Base-by-base conservation (phyloP, 2,888 invertebrate genomes). In the Sclerodermus sp. region DNA sequence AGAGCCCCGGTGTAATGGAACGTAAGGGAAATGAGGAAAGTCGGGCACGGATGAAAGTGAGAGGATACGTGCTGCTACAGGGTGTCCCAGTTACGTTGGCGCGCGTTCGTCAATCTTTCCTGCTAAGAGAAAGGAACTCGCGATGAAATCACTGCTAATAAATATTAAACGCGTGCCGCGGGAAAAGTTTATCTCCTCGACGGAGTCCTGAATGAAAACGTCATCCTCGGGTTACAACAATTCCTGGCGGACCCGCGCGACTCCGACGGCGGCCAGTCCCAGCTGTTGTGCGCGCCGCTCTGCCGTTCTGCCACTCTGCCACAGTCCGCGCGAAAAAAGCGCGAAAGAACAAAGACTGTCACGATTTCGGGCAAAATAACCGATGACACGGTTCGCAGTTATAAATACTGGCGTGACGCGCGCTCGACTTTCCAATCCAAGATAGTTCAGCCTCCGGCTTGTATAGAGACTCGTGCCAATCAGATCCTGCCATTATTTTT, bases 41-140 rank as follows among this genome's bases (percentile, higher is more conserved):
- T 70, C 66, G 67, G 61, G 64, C 62, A 59, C 61, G 58, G 61
- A 68, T 52, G 70, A 70, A 70, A 70, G 67, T 62, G 68, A 70
- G 68, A 69, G 64, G 67, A 66, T 44, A 42, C 51, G 15, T 10
- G 38, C n/a, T 47, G 48, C 60, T 61, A 63, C 63, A 62, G 60
- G 63, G 45, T 47, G 56, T 57, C 57, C 49, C 60, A 57, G 18
- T 16, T 23, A 23, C 23, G 23, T 23, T 8, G 23, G 8, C 23
- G 23, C 23, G 23, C 23, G 4, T 23, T 12, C 34, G 34, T 34
- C 34, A 13, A 34, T 12, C 34, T 34, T 12, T 34, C 13, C 12
- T 13, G n/a, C 30, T 32, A 29, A 38, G 55, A 54, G 60, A 57
- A 60, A 60, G 57, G 57, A 45, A 37, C 42, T 41, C n/a, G 34